Evolutionary conservation across 2,113 vertebrate species (phyloP), one percentile per base, ranked within the genome.

Genomic region (Alexandromys fortis): DNA sequence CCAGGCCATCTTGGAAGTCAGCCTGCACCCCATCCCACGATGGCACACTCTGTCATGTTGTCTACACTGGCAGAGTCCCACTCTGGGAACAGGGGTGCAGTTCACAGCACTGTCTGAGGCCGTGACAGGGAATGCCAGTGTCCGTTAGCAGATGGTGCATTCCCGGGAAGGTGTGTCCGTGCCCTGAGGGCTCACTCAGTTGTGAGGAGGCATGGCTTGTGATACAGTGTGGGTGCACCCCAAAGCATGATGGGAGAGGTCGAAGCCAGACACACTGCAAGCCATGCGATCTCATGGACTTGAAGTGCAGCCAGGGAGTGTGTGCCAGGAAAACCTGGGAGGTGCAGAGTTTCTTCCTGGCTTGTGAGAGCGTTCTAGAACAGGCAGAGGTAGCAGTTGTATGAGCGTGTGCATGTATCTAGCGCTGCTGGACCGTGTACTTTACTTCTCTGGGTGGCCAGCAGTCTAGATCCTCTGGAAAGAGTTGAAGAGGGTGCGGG

Each of bases 101-200:
- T 13, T 17, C 1, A 21, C 38, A 49, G 81, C 33, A 0, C 7
- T 33, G 26, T 38, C 38, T 5, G 3, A 33, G 12, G 5, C 0
- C 7, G n/a, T 45, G 76, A 24, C 49, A 30, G 19, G 30, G 30
- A 26, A 35, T 11, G 1, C 89, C 49, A 1, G 5, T 21, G 58
- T 28, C 73, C 17, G 0, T 38, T 61, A 1, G 1, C 28, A 3
- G 42, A 45, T 14, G 38, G 42, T 14, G 30, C n/a, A 3, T 17
- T 14, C 49, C 49, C 2, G 11, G 8, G n/a, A 26, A 3, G 12
- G 42, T 2, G 8, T 3, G 0, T 22, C 47, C 10, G 0, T 11
- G 14, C 26, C 0, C 1, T 0, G 26, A 68, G 76, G 2, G 9
- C 4, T 10, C 22, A 21, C 55, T 70, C 1, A 0, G 82, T 63